Conservation (phyloP, 2,888 invertebrate genomes). For the Luperina nickerlii region DNA sequence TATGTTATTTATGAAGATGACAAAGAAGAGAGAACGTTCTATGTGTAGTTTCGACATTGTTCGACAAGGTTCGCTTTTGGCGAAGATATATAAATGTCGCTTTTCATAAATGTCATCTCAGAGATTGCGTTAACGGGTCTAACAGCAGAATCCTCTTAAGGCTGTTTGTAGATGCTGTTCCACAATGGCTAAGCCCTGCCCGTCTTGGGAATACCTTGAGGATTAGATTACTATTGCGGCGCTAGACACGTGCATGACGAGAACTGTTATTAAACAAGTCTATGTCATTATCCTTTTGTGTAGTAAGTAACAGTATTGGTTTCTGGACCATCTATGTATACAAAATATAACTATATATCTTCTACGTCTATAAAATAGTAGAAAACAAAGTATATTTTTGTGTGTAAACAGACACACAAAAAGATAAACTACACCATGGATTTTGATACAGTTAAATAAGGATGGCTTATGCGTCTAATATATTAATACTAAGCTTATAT, state of each 20-base stretch:
- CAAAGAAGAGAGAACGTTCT: conserved; percentile 11
- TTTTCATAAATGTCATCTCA: conserved; percentile 13
- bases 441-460: neutral
- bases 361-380: neutral
- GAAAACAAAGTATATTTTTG: neutral
- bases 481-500: neutral
- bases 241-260: neutral
- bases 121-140: conserved; percentile 28
- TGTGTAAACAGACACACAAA: neutral
- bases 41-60: conserved; percentile 2
- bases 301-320: neutral
- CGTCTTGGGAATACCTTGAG: conserved; percentile 3
- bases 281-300: neutral
- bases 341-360: too few relatives aligned
- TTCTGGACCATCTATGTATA: neutral
- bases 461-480: neutral
- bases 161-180: conserved; percentile 25
- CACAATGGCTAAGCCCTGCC: conserved; percentile 21
- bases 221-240: conserved; percentile 8
- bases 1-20: conserved; percentile 49
- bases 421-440: neutral
- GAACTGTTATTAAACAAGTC: conserved; percentile 4
- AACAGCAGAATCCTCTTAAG: conserved; percentile 43
- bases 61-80: neutral
- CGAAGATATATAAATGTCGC: conserved; percentile 25